Conservation (phyloP, 2,113 vertebrate species). For the Tichodroma muraria region DNA sequence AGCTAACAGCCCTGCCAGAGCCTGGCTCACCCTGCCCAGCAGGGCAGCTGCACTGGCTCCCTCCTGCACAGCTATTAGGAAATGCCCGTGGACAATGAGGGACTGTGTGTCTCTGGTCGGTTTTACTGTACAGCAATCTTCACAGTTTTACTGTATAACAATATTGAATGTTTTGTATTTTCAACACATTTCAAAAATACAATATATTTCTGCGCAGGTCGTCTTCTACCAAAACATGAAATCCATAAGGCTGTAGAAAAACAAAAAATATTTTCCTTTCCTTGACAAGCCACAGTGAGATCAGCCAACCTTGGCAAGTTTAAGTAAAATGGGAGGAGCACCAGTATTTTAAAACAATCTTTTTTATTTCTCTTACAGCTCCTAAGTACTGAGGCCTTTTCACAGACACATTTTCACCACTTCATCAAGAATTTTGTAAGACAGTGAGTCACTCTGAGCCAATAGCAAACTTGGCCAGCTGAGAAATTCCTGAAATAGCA, state of each 20-base stretch:
- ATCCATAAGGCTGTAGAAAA: background rate
- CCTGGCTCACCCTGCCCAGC: background rate
- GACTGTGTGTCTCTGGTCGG: background rate
- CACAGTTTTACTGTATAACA: background rate
- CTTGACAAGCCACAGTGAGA: background rate
- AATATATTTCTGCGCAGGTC: background rate
- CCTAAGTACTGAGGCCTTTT: background rate
- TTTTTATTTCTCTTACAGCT: background rate
- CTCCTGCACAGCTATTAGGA: background rate
- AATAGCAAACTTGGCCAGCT: background rate
- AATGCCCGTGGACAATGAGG: background rate
- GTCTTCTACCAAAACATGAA: background rate
- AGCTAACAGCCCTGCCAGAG: background rate
- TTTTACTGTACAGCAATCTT: background rate
- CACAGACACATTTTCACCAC: background rate
- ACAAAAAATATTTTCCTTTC: background rate
- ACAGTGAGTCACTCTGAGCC: background rate
- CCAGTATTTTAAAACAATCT: background rate
- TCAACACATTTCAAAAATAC: background rate
- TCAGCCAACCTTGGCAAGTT: background rate
- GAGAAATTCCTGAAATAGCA: background rate
- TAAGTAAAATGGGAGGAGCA: background rate
- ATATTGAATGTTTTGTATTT: background rate
- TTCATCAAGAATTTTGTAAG: background rate
- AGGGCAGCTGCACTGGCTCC: background rate